Percentiles rank a stretch among this genome's conserved stretches.
Evolutionary conservation across 2,888 invertebrate genomes (phyloP).

Genomic region (Heliconius cydno): DNA sequence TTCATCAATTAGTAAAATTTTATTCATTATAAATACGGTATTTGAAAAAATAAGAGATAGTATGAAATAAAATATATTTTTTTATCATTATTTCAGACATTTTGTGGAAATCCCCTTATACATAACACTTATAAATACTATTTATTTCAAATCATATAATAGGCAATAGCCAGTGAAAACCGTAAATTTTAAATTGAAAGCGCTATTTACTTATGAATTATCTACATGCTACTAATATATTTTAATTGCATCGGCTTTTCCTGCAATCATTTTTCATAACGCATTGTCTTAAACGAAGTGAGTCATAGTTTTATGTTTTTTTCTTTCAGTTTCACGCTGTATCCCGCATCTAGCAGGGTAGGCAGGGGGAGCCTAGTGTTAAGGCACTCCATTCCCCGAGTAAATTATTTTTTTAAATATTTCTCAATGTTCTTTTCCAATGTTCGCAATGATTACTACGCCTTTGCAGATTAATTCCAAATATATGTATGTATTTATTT

Average conservation of each 20-base stretch:
- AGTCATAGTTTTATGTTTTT: background rate
- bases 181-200: background rate
- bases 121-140: background rate
- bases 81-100: background rate
- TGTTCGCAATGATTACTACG: too few species aligned
- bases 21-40: background rate
- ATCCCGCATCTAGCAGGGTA: too few species aligned
- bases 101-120: background rate
- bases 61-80: background rate
- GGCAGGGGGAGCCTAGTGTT: too few species aligned
- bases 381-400: too few species aligned
- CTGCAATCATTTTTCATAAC: background rate
- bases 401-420: too few species aligned
- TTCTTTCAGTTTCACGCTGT: too few species aligned
- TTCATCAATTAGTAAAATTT: too few species aligned
- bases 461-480: too few species aligned
- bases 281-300: background rate
- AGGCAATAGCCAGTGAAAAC: background rate
- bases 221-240: background rate
- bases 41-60: background rate
- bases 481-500: too few species aligned
- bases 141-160: background rate
- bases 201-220: background rate
- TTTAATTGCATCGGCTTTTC: background rate
- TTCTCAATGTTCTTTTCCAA: too few species aligned